Percentiles rank a stretch among this genome's conserved stretches.
Evolutionary conservation across 2,797 vertebrate genomes (phyloP).

Genomic region (Acomys russatus): DNA sequence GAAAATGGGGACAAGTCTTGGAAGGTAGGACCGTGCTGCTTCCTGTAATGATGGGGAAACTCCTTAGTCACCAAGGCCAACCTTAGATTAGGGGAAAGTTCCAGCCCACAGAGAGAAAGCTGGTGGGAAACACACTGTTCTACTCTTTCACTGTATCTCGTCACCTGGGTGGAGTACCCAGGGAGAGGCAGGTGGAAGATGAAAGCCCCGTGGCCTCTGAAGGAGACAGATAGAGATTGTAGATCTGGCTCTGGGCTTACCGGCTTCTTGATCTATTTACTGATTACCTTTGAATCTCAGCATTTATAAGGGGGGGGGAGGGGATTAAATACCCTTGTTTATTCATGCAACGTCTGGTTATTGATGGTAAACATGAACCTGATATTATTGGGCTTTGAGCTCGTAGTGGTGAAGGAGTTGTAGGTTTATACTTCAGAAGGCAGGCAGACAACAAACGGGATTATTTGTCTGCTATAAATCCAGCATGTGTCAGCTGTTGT

Average conservation of each 20-base stretch:
- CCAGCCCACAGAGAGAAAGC: not conserved
- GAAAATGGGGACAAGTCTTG: not conserved
- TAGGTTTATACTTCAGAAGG: not conserved
- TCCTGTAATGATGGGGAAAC: slow-evolving; percentile 26
- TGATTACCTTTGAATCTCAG: not conserved
- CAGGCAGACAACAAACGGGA: not conserved
- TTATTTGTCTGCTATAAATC: not conserved
- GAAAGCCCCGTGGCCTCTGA: not conserved
- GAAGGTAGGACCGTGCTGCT: not conserved
- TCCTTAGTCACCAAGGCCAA: slow-evolving; percentile 62
- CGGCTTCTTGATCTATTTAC: not conserved
- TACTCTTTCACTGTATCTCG: not conserved
- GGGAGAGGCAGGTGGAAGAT: not conserved
- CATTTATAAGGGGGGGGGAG: not conserved
- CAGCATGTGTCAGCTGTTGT: not conserved
- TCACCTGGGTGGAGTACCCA: not conserved
- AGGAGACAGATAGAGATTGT: not conserved
- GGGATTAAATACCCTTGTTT: not conserved
- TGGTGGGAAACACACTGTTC: not conserved
- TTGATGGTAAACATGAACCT: not conserved
- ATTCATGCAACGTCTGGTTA: not conserved
- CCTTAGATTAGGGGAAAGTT: not conserved
- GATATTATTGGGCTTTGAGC: not conserved
- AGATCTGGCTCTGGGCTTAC: not conserved
- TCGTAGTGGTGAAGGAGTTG: not conserved